Percentiles rank a stretch among this genome's conserved stretches.
Evolutionary conservation across 2,888 invertebrate species (phyloP).

Genomic region (Adelognathus sp.): DNA sequence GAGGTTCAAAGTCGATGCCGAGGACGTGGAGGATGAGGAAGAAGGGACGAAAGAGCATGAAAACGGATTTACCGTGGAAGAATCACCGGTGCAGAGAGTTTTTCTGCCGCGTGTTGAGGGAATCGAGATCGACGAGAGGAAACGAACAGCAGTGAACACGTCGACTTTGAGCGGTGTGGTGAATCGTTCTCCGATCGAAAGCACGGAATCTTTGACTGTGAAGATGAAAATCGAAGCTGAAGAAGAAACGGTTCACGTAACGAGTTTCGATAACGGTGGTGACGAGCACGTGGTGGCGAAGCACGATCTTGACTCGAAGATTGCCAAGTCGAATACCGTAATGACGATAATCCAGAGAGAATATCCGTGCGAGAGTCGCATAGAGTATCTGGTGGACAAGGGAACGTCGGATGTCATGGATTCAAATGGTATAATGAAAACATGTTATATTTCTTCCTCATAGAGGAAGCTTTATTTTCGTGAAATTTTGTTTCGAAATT

Average conservation of each 20-base stretch:
- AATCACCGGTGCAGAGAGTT: background rate
- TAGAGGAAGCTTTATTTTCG: background rate
- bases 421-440: slow-evolving; percentile 56
- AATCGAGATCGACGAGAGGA: background rate
- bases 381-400: slow-evolving; percentile 17
- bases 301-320: slow-evolving; percentile 1
- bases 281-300: background rate
- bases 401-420: slow-evolving; percentile 53
- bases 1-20: slow-evolving; percentile 71
- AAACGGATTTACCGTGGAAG: background rate
- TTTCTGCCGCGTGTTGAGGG: slow-evolving; percentile 1
- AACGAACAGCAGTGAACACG: background rate
- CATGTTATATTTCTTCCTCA: background rate
- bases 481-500: background rate
- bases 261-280: slow-evolving; percentile 9
- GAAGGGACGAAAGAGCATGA: background rate
- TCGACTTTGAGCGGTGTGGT: background rate
- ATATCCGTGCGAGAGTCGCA: slow-evolving; percentile 19
- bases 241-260: slow-evolving; percentile 8
- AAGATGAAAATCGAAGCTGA: slow-evolving; percentile 51
- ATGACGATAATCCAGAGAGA: slow-evolving; percentile 44
- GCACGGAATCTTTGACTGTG: slow-evolving; percentile 44
- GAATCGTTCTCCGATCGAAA: slow-evolving; percentile 27
- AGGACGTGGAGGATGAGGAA: slow-evolving; percentile 27
- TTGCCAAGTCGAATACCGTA: slow-evolving; percentile 39